A percentile compares a stretch with the other conserved stretches of the same genome.
phyloP scores from a whole-genome alignment of 2,113 vertebrate species.

The Sphaerodactylus townsendi region DNA sequence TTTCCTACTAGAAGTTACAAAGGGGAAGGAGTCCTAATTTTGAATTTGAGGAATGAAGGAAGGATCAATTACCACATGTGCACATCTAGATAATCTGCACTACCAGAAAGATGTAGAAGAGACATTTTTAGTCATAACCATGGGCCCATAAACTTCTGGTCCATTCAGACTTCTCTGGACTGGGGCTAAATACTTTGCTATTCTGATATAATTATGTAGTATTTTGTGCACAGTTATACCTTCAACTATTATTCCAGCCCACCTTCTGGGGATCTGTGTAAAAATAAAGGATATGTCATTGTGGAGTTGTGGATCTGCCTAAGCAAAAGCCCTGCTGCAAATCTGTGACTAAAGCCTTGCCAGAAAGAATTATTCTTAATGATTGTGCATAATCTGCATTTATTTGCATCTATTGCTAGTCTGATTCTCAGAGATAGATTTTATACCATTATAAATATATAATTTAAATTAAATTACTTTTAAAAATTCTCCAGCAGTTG shows the following conservation, averaged over 20 bases:
- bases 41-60: neutral
- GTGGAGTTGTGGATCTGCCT: slow-evolving; percentile 27
- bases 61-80: neutral
- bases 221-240: slow-evolving; percentile 66
- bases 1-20: neutral
- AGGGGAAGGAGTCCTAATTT: neutral
- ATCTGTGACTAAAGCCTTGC: slow-evolving; percentile 38
- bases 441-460: slow-evolving; percentile 46
- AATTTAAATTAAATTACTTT: slow-evolving; percentile 31
- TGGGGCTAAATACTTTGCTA: neutral
- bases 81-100: neutral
- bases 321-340: slow-evolving; percentile 55
- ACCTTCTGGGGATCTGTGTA: slow-evolving; percentile 48
- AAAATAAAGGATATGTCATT: slow-evolving; percentile 56
- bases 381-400: slow-evolving; percentile 59
- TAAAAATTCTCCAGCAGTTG: slow-evolving; percentile 30
- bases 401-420: slow-evolving; percentile 52
- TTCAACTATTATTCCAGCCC: slow-evolving; percentile 49
- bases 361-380: slow-evolving; percentile 64
- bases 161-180: neutral
- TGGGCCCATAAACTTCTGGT: neutral
- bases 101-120: neutral
- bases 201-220: slow-evolving; percentile 9
- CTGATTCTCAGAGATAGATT: slow-evolving; percentile 24
- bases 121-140: neutral